Base-by-base conservation (phyloP, 2,888 invertebrate species). In the Ariolimax columbianus region DNA sequence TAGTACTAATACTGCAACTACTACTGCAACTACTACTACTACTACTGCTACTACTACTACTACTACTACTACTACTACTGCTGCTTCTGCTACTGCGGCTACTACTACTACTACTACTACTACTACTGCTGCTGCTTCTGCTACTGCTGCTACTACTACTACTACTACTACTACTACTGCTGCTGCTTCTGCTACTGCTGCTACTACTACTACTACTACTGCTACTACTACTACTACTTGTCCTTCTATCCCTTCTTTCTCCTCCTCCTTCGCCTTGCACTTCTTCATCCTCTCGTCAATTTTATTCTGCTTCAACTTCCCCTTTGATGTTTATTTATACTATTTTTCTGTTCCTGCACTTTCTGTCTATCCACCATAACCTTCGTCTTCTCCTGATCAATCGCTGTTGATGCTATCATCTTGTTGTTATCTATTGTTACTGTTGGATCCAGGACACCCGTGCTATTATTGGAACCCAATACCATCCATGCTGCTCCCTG, bases 31-130 rank as follows among this genome's bases (percentile, higher is more conserved):
- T 63, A n/a, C n/a, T 63, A 63, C 30, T 63, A 63, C 63, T 63
- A 63, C 30, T 63, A 63, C 63, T 30, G 30, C 38, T 78, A 78
- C 63, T 59, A 78, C 63, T 78, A 78, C 63, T 59, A 78, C 59
- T 63, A 63, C 40, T 79, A 38, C 38, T 70, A 70, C 38, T 40
- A 79, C n/a, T 66, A 79, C 63, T 79, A 66, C 66, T 66, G 51
- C 40, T n/a, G 51, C 63, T 14, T 78, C 2, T 23, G 26, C 9
- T 33, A 47, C 47, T 11, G 47, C 7, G 17, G 66, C 40, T 79
- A 79, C 40, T 79, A 79, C 79, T 66, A 33, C 79, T 79, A 33
- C 79, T 79, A 59, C 79, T 79, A 59, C 66, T 79, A 36, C 66
- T 9, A 59, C 40, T 63, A 33, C 66, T 66, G 26, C n/a, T 63